These are phyloP conservation scores for Channa maculata DNA, from an alignment of 2,113 vertebrate genomes.

Conservation along the genomic window DNA sequence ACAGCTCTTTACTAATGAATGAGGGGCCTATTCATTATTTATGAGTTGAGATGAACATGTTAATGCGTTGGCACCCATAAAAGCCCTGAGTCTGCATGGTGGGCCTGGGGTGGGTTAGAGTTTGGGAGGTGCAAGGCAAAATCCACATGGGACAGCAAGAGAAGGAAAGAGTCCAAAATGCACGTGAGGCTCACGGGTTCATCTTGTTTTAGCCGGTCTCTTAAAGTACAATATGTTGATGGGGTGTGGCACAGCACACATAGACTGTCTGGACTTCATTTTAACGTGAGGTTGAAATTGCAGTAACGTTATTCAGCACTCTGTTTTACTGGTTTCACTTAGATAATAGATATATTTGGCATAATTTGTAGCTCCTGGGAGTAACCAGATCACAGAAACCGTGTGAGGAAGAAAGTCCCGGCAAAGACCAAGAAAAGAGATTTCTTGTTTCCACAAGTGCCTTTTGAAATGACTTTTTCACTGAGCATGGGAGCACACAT, in stretches of 20 bases:
- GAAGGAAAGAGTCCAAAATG: constrained; percentile 5
- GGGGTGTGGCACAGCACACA: constrained; percentile 20
- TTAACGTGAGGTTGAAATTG: constrained; percentile 37
- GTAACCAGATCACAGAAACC: constrained; percentile 20
- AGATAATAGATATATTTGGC: constrained; percentile 16
- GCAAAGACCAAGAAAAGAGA: background rate
- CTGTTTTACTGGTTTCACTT: constrained; percentile 18
- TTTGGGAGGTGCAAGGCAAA: constrained; percentile 33
- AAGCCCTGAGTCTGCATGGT: constrained; percentile 49
- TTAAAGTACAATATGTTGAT: background rate
- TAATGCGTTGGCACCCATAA: constrained; percentile 75
- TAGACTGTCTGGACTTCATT: constrained; percentile 5
- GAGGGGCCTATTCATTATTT: constrained; percentile 77
- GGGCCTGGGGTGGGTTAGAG: constrained; percentile 19
- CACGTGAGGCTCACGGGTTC: constrained; percentile 4
- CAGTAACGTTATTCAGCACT: background rate
- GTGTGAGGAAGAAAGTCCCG: constrained; percentile 1
- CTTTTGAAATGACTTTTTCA: constrained; percentile 10
- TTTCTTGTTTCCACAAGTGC: constrained; percentile 17
- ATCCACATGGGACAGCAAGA: constrained; percentile 1
- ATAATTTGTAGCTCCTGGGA: constrained; percentile 22
- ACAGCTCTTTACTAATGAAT: constrained; percentile 80
- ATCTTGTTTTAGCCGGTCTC: background rate
- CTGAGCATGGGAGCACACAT: constrained; percentile 19
- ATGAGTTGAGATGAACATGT: constrained; percentile 73